A percentile compares a stretch with the other conserved stretches of the same genome.
phyloP scores from a whole-genome alignment of 2,888 invertebrate genomes.

The Euspilapteryx auroguttella region DNA sequence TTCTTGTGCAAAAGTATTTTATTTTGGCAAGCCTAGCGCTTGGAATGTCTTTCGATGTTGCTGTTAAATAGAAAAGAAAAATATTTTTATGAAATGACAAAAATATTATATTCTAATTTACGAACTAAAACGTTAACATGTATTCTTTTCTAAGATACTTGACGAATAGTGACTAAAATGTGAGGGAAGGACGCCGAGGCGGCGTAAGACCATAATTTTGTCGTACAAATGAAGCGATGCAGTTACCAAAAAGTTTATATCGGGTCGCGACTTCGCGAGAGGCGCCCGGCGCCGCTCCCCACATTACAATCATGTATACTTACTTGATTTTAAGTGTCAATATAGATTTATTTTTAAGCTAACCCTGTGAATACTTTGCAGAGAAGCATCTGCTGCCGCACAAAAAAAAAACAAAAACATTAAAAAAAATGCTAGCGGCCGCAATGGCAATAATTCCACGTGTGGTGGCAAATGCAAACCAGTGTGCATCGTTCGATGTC shows the following conservation, averaged over 20 bases:
- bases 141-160: slow-evolving; percentile 29
- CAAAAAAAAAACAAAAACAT: slow-evolving; percentile 31
- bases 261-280: slow-evolving; percentile 9
- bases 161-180: slow-evolving; percentile 17
- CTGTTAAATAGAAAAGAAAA: slow-evolving; percentile 26
- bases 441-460: slow-evolving; percentile 28
- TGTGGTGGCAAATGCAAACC: slow-evolving; percentile 56
- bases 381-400: slow-evolving; percentile 55
- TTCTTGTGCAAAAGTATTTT: slow-evolving; percentile 41
- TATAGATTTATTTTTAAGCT: slow-evolving; percentile 36
- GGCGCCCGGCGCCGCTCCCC: slow-evolving; percentile 21
- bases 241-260: slow-evolving; percentile 39
- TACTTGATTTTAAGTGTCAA: slow-evolving; percentile 27
- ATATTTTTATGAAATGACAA: slow-evolving; percentile 56
- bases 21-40: slow-evolving; percentile 25
- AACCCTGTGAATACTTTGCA: slow-evolving; percentile 46
- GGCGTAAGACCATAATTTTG: slow-evolving; percentile 16
- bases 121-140: slow-evolving; percentile 21
- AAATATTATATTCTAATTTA: slow-evolving; percentile 47
- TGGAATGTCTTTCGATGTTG: slow-evolving; percentile 27
- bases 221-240: slow-evolving; percentile 49
- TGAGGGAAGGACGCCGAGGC: slow-evolving; percentile 30
- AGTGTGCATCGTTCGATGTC: slow-evolving; percentile 49
- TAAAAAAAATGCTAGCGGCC: slow-evolving; percentile 26
- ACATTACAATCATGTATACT: slow-evolving; percentile 26